Evolutionary conservation across 2,888 invertebrate species (phyloP).

Genomic region (Eretmocerus hayati): DNA sequence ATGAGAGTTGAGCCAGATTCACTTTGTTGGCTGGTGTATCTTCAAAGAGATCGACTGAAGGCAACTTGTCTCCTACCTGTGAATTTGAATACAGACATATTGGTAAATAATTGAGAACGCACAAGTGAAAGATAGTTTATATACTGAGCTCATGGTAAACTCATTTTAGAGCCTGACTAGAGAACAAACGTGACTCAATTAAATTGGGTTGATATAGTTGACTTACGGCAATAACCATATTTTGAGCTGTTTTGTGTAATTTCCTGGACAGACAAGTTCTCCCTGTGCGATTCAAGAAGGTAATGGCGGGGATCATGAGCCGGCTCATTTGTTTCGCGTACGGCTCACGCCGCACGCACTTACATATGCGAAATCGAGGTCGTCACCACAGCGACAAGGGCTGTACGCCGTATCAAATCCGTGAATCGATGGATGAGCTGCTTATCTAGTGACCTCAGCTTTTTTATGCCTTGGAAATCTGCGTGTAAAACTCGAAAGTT

Average conservation of each 20-base stretch:
- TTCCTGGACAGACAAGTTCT: slow-evolving; percentile 28
- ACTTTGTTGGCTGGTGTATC: slow-evolving; percentile 82
- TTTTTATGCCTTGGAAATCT: no score
- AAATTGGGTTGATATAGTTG: not conserved
- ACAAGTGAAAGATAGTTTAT: not conserved
- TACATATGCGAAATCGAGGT: no score
- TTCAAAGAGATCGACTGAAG: slow-evolving; percentile 73
- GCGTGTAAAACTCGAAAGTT: no score
- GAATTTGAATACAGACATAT: slow-evolving; percentile 18
- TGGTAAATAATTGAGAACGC: not conserved
- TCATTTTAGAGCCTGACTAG: no score
- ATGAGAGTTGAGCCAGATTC: slow-evolving; percentile 62
- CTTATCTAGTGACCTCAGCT: no score
- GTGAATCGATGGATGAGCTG: no score
- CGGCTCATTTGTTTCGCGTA: slow-evolving; percentile 30
- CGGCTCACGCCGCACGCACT: no score
- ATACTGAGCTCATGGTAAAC: no score
- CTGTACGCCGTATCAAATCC: no score
- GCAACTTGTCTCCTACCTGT: slow-evolving; percentile 80
- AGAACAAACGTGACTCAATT: no score
- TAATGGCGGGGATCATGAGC: slow-evolving; percentile 31
- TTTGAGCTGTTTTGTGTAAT: slow-evolving; percentile 33
- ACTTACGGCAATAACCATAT: slow-evolving; percentile 44
- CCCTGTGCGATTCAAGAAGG: slow-evolving; percentile 26
- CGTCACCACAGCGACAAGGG: no score